Evolutionary conservation across 2,113 vertebrate species (phyloP).

Genomic region (human (Homo sapiens)): DNA sequence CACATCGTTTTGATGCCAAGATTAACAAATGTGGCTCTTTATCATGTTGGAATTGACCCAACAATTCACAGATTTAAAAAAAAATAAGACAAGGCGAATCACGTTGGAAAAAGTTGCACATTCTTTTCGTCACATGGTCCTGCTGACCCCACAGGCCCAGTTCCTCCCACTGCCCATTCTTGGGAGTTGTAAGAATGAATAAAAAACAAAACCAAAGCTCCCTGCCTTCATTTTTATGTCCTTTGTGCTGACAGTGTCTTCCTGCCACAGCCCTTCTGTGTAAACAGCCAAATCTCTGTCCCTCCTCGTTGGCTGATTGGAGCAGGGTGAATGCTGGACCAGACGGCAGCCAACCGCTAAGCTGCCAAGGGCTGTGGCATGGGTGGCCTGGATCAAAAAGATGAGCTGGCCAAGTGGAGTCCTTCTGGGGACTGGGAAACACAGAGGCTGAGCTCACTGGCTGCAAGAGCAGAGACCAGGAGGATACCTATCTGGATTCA

Average conservation of each 20-base stretch:
- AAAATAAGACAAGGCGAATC: neutral
- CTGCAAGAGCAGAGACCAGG: neutral
- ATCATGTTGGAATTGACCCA: constrained; percentile 40
- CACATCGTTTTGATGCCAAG: constrained; percentile 49
- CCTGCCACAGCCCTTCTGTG: neutral
- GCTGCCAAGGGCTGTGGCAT: neutral
- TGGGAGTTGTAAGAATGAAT: neutral
- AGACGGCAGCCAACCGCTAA: rapidly evolving
- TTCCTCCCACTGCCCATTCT: neutral
- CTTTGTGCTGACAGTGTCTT: rapidly evolving
- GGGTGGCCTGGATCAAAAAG: neutral
- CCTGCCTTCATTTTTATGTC: neutral
- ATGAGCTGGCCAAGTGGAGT: neutral
- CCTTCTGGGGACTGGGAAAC: neutral
- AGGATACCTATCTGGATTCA: neutral
- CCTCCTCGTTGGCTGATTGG: neutral
- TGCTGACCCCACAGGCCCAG: neutral
- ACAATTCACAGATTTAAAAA: constrained; percentile 28
- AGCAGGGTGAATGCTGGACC: rapidly evolving
- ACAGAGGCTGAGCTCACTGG: neutral
- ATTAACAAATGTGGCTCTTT: constrained; percentile 60
- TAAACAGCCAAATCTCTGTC: neutral
- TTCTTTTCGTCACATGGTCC: neutral
- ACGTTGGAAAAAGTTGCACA: neutral
- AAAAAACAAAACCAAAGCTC: neutral